phyloP scores from a whole-genome alignment of 2,797 vertebrate genomes.

The Apogon hyalosoma region DNA sequence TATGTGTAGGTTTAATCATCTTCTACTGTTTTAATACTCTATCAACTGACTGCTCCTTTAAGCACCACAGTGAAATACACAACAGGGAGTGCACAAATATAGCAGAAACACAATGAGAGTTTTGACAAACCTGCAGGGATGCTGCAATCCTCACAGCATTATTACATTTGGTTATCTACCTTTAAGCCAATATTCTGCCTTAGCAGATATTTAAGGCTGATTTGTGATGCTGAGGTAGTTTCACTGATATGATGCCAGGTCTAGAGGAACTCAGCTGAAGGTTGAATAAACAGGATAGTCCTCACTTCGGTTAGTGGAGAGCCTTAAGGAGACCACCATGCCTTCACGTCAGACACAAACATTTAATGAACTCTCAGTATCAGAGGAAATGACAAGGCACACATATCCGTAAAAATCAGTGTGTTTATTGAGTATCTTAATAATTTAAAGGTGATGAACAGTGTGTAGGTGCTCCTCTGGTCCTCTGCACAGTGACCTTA shows the following conservation, averaged over 20 bases:
- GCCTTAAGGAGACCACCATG: not conserved
- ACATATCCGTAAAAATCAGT: conserved; percentile 67
- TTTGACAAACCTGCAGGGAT: conserved; percentile 13
- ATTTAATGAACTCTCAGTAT: not conserved
- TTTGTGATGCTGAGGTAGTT: conserved; percentile 47
- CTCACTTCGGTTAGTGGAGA: conserved; percentile 19
- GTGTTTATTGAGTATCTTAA: conserved; percentile 78
- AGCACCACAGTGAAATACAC: not conserved
- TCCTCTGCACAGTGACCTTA: conserved; percentile 36
- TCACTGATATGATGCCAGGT: conserved; percentile 36
- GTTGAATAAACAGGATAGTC: conserved; percentile 35
- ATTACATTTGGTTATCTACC: conserved; percentile 15
- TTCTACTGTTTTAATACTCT: not conserved
- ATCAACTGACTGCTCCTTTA: not conserved
- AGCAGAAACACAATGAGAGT: conserved; percentile 1
- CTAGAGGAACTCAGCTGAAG: conserved; percentile 38
- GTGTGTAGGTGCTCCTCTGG: conserved; percentile 52
- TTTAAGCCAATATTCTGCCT: conserved; percentile 25
- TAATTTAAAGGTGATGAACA: conserved; percentile 78
- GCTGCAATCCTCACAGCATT: conserved; percentile 5
- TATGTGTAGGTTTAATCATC: not conserved
- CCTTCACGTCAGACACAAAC: not conserved
- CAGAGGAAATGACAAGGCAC: conserved; percentile 35
- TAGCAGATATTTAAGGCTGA: conserved; percentile 33
- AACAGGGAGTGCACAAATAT: not conserved